A percentile compares a stretch with the other conserved stretches of the same genome.
phyloP scores from a whole-genome alignment of 2,113 vertebrate species.

The Pachypanchax playfairii region DNA sequence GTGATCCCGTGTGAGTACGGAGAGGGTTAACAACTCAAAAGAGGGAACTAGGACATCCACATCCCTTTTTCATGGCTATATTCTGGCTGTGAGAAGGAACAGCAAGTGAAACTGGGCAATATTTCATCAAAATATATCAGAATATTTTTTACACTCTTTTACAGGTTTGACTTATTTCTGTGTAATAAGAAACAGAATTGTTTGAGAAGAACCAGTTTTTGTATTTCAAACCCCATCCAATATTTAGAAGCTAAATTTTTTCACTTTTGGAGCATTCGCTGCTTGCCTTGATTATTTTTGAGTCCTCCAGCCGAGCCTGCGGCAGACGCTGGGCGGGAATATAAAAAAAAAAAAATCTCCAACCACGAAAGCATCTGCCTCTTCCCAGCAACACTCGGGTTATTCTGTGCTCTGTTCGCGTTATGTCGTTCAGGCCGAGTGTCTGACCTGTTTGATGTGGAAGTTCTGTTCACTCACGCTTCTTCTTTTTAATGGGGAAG shows the following conservation, averaged over 20 bases:
- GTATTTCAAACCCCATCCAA: slow-evolving; percentile 38
- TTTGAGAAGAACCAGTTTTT: neutral
- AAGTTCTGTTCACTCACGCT: slow-evolving; percentile 5
- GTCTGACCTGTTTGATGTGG: slow-evolving; percentile 3
- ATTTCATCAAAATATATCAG: slow-evolving; percentile 17
- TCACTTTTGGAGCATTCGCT: slow-evolving; percentile 56
- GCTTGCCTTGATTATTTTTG: slow-evolving; percentile 55
- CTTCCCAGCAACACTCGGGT: slow-evolving; percentile 23
- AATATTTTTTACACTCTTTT: neutral
- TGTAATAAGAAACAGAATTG: slow-evolving; percentile 9
- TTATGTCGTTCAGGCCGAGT: neutral
- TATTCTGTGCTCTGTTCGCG: slow-evolving; percentile 19
- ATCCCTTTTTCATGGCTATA: slow-evolving; percentile 66
- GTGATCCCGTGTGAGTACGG: slow-evolving; percentile 19
- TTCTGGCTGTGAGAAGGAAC: slow-evolving; percentile 35
- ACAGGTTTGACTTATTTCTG: slow-evolving; percentile 6
- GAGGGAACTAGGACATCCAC: slow-evolving; percentile 74
- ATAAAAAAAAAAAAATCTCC: slow-evolving; percentile 52
- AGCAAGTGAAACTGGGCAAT: slow-evolving; percentile 31
- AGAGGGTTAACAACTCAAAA: slow-evolving; percentile 69
- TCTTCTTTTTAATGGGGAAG: slow-evolving; percentile 63
- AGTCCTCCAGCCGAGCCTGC: slow-evolving; percentile 60
- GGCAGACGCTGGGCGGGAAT: slow-evolving; percentile 53
- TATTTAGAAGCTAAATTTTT: no score
- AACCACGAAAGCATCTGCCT: slow-evolving; percentile 53